Evolutionary conservation across 2,113 vertebrate species (phyloP), one percentile per base, ranked within the genome.

Genomic region (Mesoclemmys tuberculata): DNA sequence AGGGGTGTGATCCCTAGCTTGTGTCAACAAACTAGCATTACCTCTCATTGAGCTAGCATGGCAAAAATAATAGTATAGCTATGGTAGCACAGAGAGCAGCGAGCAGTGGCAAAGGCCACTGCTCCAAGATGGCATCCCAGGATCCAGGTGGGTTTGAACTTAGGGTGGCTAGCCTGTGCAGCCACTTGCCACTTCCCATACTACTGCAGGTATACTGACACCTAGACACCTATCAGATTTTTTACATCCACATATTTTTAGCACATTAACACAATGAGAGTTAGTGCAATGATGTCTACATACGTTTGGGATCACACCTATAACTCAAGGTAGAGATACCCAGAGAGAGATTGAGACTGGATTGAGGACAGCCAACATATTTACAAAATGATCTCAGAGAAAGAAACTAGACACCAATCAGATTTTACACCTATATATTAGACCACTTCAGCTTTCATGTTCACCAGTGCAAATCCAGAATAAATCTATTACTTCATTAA

Each of bases 331-430:
- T 8, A 68, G 61, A 68, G 8, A 8, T n/a, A 68, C 16, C 16
- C 31, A 68, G 61, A 16, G 35, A 68, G 16, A 64, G 61, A 64
- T 7, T 14, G 13, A 68, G 61, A 68, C 16, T 68, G 6, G 5
- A 26, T 29, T 51, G 48, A 35, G 46, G 2, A 31, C 11, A 85
- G 55, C 18, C 26, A 52, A 14, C 80, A 1, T 0, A 35, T 24
- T 46, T 84, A 74, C 79, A 44, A 35, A 71, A 90, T 77, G 10
- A 58, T 46, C 3, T 12, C 38, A 90, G 27, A 2, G 87, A 2
- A 11, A 90, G 4, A 16, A 80, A 11, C 82, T 71, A 38, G 48
- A 3, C 71, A 4, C 75, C 91, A 54, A 3, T 8, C 64, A 16
- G 16, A n/a, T 49, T 41, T 90, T 75, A 38, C 55, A n/a, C 48